Base-by-base conservation (phyloP, 2,888 invertebrate genomes). In the Phyllotreta cruciferae region DNA sequence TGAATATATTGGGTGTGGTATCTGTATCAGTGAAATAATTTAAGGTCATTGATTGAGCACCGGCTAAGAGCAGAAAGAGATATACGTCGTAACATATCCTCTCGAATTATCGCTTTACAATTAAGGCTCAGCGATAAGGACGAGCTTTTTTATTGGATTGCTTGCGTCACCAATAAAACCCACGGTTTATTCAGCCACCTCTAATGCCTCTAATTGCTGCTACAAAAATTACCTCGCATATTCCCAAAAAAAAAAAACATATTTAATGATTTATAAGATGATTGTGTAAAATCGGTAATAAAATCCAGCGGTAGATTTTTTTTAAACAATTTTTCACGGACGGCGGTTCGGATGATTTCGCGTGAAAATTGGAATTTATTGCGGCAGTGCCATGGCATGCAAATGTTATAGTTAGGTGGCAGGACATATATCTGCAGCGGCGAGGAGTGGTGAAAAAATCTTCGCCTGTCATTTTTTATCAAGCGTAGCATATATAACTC, bases 1-100 rank as follows among this genome's bases (percentile, higher is more conserved):
- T 72, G 71, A 73, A 73, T 72, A 71, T 70, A 68, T 71, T 75
- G 74, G 75, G 75, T 75, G 75, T 73, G 75, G 75, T 73, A 73
- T 69, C 70, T 71, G 71, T 71, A 71, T 70, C 70, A 69, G 66
- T 66, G 56, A 67, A 67, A 67, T 65, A 63, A 63, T 63, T 65
- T 62, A 63, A 67, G 64, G 64, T 62, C 58, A 64, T 64, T 62
- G 63, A 64, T 60, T 62, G 64, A 57, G 56, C 56, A 64, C 56
- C 64, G 60, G 56, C 57, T 47, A 64, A 60, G 62, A 60, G 58
- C 42, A 36, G 41, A 52, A 36, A 42, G 35, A 50, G 58, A 50
- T 57, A 24, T 24, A 57, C 45, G 49, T 37, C 35, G 39, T 57
- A 24, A 57, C 37, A 58, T 42, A 52, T 58, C 50, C 58, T 50